Evolutionary conservation across 2,113 vertebrate species (phyloP).

Genomic region (Butorides virescens): DNA sequence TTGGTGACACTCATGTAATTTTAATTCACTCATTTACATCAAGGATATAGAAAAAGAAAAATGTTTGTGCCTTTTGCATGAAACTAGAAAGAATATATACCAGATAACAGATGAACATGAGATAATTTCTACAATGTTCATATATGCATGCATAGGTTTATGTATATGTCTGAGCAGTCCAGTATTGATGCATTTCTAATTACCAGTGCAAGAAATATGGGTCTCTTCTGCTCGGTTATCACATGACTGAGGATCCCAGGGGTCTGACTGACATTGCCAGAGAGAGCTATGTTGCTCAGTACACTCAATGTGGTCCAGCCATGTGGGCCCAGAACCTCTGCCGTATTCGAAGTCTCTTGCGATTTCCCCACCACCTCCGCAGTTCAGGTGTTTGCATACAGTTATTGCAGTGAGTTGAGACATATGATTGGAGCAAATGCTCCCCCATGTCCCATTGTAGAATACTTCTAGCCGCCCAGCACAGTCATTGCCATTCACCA

Average conservation of each 20-base stretch:
- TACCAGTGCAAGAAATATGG: conserved; percentile 50
- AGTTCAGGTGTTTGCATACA: conserved; percentile 48
- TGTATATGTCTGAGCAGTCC: not conserved
- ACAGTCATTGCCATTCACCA: conserved; percentile 9
- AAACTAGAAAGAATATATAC: not conserved
- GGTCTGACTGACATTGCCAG: conserved; percentile 58
- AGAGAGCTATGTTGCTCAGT: not conserved
- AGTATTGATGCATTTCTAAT: not conserved
- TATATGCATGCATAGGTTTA: not conserved
- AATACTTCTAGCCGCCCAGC: conserved; percentile 46
- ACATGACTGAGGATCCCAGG: conserved; percentile 45
- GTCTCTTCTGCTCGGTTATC: conserved; percentile 51
- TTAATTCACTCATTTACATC: not conserved
- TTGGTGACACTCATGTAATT: not conserved
- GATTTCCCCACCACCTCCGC: not conserved
- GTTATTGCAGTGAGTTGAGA: not conserved
- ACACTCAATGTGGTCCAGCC: conserved; percentile 53
- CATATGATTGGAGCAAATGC: conserved; percentile 45
- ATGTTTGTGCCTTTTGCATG: not conserved
- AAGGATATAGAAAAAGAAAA: not conserved
- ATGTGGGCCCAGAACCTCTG: conserved; percentile 19
- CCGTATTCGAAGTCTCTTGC: not conserved
- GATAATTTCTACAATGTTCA: not conserved
- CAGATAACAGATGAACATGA: not conserved
- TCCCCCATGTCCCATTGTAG: conserved; percentile 56